phyloP scores from a whole-genome alignment of 2,797 vertebrate genomes.

The Pseudochirops corinnae region DNA sequence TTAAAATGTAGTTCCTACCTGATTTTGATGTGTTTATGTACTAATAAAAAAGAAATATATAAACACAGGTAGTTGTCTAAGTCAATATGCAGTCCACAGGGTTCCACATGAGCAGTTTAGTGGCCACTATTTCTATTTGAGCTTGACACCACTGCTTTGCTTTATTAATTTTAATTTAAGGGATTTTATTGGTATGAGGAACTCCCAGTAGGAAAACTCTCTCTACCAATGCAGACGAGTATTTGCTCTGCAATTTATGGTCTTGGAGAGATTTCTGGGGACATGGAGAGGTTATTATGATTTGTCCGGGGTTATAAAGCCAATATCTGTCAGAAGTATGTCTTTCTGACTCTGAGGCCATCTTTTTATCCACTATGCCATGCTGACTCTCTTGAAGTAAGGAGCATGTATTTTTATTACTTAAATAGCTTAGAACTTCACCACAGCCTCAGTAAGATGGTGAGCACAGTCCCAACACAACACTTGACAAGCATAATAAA shows the following conservation, averaged over 20 bases:
- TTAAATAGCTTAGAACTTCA: neutral
- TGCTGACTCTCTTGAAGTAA: neutral
- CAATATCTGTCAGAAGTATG: neutral
- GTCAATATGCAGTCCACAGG: neutral
- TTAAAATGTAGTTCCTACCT: neutral
- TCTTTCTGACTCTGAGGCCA: neutral
- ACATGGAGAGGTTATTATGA: neutral
- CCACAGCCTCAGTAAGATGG: neutral
- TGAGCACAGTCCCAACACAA: neutral
- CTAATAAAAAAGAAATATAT: neutral
- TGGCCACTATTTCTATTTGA: neutral
- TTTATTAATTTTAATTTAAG: neutral
- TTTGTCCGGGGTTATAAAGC: neutral
- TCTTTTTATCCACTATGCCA: neutral
- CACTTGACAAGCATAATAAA: neutral
- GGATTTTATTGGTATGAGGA: neutral
- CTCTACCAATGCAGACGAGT: neutral
- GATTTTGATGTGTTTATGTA: neutral
- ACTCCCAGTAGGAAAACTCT: neutral
- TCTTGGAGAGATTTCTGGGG: neutral
- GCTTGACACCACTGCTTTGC: neutral
- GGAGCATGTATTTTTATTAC: neutral
- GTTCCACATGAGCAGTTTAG: neutral
- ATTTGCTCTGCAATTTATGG: neutral
- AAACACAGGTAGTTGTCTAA: neutral